Conservation (phyloP, 2,888 invertebrate genomes). For the Andricus curvator region DNA sequence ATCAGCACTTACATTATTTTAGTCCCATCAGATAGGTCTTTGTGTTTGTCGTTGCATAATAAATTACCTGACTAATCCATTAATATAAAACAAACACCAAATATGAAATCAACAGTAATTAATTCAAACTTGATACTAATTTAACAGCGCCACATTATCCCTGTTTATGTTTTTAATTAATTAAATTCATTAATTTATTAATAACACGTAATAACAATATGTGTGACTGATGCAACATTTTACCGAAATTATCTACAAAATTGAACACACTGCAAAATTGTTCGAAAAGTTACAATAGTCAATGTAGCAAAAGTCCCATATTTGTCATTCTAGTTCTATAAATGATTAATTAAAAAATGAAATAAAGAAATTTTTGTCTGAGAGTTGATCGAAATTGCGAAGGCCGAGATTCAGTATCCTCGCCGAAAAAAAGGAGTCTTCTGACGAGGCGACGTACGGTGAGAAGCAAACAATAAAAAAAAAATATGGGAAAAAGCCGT, state of each 20-base stretch:
- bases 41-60: not conserved
- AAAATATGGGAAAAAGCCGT: not conserved
- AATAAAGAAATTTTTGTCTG: not conserved
- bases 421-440: slow-evolving; percentile 32
- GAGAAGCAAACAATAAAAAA: slow-evolving; percentile 46
- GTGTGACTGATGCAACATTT: not conserved
- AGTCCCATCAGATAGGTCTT: not conserved
- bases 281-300: too few relatives aligned
- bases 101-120: not conserved
- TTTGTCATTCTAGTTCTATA: too few relatives aligned
- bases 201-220: not conserved
- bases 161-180: not conserved
- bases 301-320: too few relatives aligned
- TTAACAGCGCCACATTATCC: not conserved
- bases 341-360: not conserved
- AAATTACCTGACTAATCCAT: not conserved
- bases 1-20: not conserved
- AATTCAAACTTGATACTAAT: not conserved
- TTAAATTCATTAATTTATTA: not conserved
- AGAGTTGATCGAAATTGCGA: not conserved
- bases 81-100: not conserved
- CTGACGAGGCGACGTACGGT: slow-evolving; percentile 12
- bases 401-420: slow-evolving; percentile 28
- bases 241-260: not conserved
- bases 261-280: too few relatives aligned